phyloP scores from a whole-genome alignment of 2,797 vertebrate species.

The Acanthurus lineatus region DNA sequence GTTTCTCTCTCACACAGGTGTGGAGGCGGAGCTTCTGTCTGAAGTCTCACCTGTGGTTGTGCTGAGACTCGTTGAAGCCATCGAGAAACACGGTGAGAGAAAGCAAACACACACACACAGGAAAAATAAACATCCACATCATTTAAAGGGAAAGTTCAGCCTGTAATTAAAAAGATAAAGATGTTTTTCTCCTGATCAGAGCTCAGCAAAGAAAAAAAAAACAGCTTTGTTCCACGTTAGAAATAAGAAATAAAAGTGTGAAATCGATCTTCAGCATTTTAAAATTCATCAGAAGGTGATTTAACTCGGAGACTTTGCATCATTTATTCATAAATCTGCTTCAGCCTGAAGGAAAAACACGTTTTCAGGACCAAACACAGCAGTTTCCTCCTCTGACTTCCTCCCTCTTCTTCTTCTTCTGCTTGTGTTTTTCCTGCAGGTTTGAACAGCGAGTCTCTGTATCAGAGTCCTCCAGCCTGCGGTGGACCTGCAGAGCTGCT shows the following conservation, averaged over 20 bases:
- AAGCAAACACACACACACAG: neutral
- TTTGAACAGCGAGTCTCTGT: conserved; percentile 77
- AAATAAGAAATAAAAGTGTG: neutral
- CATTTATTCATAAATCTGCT: neutral
- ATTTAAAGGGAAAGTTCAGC: neutral
- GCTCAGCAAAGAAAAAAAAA: no score
- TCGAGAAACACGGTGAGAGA: conserved; percentile 85
- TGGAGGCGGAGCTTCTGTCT: conserved; percentile 77
- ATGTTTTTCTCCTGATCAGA: no score
- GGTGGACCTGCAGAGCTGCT: conserved; percentile 79
- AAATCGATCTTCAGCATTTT: neutral
- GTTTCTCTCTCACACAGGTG: conserved; percentile 71
- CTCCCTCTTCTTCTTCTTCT: neutral
- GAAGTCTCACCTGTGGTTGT: conserved; percentile 81
- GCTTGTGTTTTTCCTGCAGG: conserved; percentile 52
- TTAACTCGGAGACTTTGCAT: no score
- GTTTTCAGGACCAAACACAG: neutral
- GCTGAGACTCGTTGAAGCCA: conserved; percentile 81
- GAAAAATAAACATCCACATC: neutral
- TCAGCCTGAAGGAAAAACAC: neutral
- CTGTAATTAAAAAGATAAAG: neutral
- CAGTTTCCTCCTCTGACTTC: neutral
- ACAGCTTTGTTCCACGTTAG: neutral
- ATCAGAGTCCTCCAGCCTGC: conserved; percentile 59
- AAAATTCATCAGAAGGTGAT: conserved; percentile 1